Evolutionary conservation across 2,888 invertebrate species (phyloP), one percentile per base, ranked within the genome.

Genomic region (Dorcus parallelipipedus): DNA sequence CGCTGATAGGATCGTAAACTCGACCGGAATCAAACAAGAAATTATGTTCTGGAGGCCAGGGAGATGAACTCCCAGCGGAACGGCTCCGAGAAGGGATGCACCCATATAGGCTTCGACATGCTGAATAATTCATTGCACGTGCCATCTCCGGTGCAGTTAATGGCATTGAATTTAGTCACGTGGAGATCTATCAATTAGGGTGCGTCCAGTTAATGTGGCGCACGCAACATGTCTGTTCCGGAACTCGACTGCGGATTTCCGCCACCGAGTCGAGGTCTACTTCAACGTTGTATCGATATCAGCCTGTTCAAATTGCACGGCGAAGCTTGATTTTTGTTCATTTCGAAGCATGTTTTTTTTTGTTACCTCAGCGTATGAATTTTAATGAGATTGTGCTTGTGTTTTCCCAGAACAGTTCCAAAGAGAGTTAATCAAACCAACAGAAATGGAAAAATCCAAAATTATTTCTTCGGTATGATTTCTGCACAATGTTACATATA

Each of bases 111-210:
- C 55, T 58, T 56, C 60, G 56, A 60, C 50, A 40, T 56, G 54
- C 62, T 70, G 70, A 69, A 71, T 71, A 70, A 71, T 71, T 71
- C 70, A 71, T 67, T 63, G 59, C 64, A 57, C 62, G 63, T 61
- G 63, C 68, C 67, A 69, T 68, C 67, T 67, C 71, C 67, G 71
- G 68, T 72, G 67, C 66, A 69, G 67, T 67, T 70, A 70, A 70
- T 69, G 65, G 68, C 66, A 64, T 64, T 64, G 64, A 61, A 64
- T 63, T 61, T 49, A 65, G 64, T 67, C 69, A 69, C 68, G 69
- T 67, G 69, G 59, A 64, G 67, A 69, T 68, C 70, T 69, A 71
- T 71, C 71, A 71, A 71, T 72, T 72, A 70, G 67, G 64, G 66
- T 67, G 63, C 65, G 67, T 69, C 64, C 64, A 61, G 64, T 64